Conservation (phyloP, 2,888 invertebrate species). For the Rotaria magnacalcarata region DNA sequence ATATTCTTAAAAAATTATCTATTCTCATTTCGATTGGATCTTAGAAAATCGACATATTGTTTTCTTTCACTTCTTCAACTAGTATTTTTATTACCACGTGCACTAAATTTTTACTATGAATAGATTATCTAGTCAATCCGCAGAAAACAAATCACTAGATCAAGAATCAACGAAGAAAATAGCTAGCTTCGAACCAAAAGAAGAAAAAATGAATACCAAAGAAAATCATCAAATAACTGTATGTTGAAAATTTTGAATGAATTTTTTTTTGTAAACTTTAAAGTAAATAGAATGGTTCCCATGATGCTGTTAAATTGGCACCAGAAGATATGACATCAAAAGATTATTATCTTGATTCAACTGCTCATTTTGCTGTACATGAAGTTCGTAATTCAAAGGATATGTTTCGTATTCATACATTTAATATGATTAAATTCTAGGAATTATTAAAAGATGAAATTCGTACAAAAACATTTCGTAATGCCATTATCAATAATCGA, state of each 20-base stretch:
- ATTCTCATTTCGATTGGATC: background rate
- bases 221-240: background rate
- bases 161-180: background rate
- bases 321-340: slow-evolving; percentile 86
- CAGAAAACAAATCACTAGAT: background rate
- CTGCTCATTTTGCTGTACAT: slow-evolving; percentile 99
- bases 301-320: background rate
- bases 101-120: background rate
- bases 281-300: background rate
- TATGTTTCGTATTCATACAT: background rate
- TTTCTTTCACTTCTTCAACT: background rate
- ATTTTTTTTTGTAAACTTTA: no score
- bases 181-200: background rate
- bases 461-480: slow-evolving; percentile 90
- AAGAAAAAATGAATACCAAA: background rate
- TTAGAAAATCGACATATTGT: background rate
- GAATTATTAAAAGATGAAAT: slow-evolving; percentile 99
- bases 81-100: background rate
- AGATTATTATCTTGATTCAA: slow-evolving; percentile 99
- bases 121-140: background rate
- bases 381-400: slow-evolving; percentile 64
- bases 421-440: slow-evolving; percentile 51
- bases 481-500: slow-evolving; percentile 98
- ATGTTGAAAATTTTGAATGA: background rate
- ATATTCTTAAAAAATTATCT: background rate